Evolutionary conservation across 1,140 invertebrate genomes (phyloP), one percentile per base, ranked within the genome.

Genomic region (Drosophila eugracilis): DNA sequence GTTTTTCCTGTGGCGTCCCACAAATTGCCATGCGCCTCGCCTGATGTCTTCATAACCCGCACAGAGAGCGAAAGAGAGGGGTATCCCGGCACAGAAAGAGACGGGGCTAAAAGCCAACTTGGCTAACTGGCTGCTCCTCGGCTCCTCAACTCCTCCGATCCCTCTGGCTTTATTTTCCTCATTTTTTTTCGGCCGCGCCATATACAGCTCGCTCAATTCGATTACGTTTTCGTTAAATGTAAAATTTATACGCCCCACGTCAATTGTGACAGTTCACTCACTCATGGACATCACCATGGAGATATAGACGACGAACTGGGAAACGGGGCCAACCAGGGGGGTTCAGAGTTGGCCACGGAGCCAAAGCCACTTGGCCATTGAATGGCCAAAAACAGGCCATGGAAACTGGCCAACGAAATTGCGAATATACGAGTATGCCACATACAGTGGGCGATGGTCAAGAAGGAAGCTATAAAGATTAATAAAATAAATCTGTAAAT

Each of bases 151-250:
- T n/a, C n/a, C n/a, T n/a, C n/a, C 22, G 14, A 7, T 60, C 12
- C 30, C 54, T n/a, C 39, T 44, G 30, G 9, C 45, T 41, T 36
- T 15, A 6, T 6, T 34, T 19, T 24, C 10, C 4, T 21, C 5
- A 12, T 54, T 37, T 45, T 55, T 41, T 65, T 62, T 65, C 22
- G 57, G 62, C 60, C 75, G 47, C 49, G 14, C 81, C 81, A 88
- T 88, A 85, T 85, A 90, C 75, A 90, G 86, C 75, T 32, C 45
- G 84, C 81, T 75, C 86, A 90, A 90, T 90, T 90, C 86, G 86
- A 90, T 88, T 88, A 83, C 78, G 83, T 88, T 88, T 88, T 88
- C 84, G 83, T 88, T 88, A 89, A 88, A 88, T 88, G 83, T 88
- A 88, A 88, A 88, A 88, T 88, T 88, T 88, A 88, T 88, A 88